Evolutionary conservation across 2,113 vertebrate species (phyloP), one percentile per base, ranked within the genome.

Genomic region (Siphamia tubifer): DNA sequence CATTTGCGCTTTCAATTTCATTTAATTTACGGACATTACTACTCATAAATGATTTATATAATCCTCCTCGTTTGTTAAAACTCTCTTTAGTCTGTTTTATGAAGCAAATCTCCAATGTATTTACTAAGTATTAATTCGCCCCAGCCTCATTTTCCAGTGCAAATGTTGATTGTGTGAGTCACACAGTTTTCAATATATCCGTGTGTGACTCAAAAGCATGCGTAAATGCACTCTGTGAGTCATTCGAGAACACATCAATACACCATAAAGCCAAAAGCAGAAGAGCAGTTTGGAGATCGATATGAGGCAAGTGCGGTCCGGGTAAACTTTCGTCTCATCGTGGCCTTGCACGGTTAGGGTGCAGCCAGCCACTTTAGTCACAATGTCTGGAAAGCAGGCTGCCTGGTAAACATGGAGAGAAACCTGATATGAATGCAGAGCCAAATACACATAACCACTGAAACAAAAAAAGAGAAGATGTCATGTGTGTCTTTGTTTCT

Each of bases 211-310:
- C 13, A 10, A 40, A 54, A 43, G 49, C 34, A 23, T 8, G 25
- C 31, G 57, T 9, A 8, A 6, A 34, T 31, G 40, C 19, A 27
- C 2, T 35, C 42, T 32, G 54, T 30, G 58, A 77, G 69, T 78
- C 61, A 82, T 69, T 67, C 2, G 54, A 70, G 57, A 72, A 28
- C 24, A 45, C 28, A 20, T 84, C 81, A 27, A 84, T 84, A 64
- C 67, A 68, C 66, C 49, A 77, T 66, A 54, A 45, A 62, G 51
- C 39, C 48, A 31, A 69, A 73, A 71, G 70, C 54, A 71, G 45
- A 62, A 67, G 62, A 70, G 78, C 73, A 65, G 71, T 31, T 35
- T 49, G 36, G 36, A 49, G 74, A 86, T 89, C 79, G 20, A 87
- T 86, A 79, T 2, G 15, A 42, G 64, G 15, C 63, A 20, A 48